Conservation (phyloP, 2,797 vertebrate genomes). For the Choloepus didactylus region DNA sequence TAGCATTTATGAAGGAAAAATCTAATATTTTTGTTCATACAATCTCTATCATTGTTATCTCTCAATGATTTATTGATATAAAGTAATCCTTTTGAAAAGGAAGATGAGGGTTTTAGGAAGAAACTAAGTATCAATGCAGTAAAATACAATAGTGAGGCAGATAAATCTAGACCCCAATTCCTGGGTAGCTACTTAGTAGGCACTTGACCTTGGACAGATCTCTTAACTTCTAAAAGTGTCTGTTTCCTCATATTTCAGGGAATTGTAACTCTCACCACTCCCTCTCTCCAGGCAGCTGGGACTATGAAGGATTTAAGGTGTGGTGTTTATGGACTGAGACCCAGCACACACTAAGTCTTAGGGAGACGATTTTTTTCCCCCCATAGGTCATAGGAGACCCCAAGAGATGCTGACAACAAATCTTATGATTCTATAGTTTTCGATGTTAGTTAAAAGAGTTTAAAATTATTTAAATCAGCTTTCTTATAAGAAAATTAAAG, state of each 20-base stretch:
- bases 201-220: neutral
- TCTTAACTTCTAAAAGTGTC: neutral
- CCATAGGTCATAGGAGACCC: neutral
- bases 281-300: neutral
- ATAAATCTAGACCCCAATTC: neutral
- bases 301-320: neutral
- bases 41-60: neutral
- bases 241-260: neutral
- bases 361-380: neutral
- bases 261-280: neutral
- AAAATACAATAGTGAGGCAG: neutral
- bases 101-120: neutral
- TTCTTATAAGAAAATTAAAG: neutral
- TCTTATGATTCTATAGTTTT: neutral
- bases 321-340: neutral
- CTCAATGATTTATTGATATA: neutral
- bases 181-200: neutral
- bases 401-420: neutral
- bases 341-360: neutral
- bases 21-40: neutral
- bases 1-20: slow-evolving; percentile 30
- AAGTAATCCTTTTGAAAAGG: neutral
- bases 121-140: neutral
- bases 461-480: neutral
- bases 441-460: neutral